Conservation (phyloP, 2,888 invertebrate genomes). For the Cerastis rubricosa region DNA sequence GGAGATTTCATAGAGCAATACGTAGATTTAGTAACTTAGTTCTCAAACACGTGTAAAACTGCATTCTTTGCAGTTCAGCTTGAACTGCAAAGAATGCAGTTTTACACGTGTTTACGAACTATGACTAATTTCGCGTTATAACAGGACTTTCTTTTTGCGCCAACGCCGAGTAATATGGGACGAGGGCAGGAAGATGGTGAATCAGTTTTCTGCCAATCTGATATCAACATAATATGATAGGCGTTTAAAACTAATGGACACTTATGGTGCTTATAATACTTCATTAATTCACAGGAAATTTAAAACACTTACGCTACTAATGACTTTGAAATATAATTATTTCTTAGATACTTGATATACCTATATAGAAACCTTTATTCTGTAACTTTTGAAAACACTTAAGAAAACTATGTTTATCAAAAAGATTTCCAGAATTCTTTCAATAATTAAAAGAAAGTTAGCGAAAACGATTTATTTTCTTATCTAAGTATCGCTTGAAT, state of each 20-base stretch:
- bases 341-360: too few relatives aligned
- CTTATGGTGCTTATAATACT: too few relatives aligned
- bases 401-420: background rate
- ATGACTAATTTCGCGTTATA: background rate
- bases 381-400: background rate
- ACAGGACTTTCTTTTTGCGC: background rate
- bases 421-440: background rate
- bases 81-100: background rate
- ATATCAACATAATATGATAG: too few relatives aligned
- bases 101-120: background rate
- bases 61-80: too few relatives aligned
- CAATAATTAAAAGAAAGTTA: constrained; percentile 6
- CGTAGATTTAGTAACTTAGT: background rate
- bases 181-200: too few relatives aligned
- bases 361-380: too few relatives aligned
- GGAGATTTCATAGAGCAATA: background rate
- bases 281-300: too few relatives aligned
- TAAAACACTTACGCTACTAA: too few relatives aligned
- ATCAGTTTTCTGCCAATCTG: too few relatives aligned
- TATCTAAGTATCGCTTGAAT: background rate
- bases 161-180: background rate
- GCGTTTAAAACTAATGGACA: too few relatives aligned
- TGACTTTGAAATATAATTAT: too few relatives aligned
- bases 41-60: too few relatives aligned
- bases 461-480: background rate